These are phyloP conservation scores for Hyles vespertilio DNA, from an alignment of 1,140 invertebrate genomes.

Conservation along the genomic window DNA sequence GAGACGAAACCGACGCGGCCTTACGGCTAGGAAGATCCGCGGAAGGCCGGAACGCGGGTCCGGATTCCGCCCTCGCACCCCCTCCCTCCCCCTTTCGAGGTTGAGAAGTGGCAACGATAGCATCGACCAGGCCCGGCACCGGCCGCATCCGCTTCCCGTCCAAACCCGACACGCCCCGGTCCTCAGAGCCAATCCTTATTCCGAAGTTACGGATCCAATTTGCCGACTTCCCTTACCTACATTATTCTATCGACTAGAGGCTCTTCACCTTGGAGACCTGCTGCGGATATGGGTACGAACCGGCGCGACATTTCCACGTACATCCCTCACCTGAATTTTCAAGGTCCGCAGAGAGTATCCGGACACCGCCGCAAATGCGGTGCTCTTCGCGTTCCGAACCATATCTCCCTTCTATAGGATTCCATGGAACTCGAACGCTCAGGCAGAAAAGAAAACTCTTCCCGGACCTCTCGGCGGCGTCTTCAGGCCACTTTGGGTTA, in stretches of 20 bases:
- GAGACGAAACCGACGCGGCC: constrained; percentile 81
- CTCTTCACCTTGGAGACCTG: constrained; percentile 93
- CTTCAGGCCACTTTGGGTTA: constrained; percentile 76
- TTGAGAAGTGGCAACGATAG: no score
- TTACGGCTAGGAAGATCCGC: constrained; percentile 46
- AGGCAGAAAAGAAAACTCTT: constrained; percentile 90
- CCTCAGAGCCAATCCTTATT: constrained; percentile 85
- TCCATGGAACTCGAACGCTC: constrained; percentile 84
- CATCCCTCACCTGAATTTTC: constrained; percentile 85
- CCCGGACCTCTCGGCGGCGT: constrained; percentile 83
- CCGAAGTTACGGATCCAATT: constrained; percentile 69
- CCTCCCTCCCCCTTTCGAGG: no score
- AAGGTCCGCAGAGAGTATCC: constrained; percentile 82
- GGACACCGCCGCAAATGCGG: constrained; percentile 83
- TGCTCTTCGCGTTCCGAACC: constrained; percentile 83
- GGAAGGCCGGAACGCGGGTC: constrained; percentile 18
- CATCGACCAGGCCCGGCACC: constrained; percentile 57
- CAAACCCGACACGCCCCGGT: constrained; percentile 72
- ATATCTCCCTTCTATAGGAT: constrained; percentile 83
- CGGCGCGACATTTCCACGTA: constrained; percentile 79
- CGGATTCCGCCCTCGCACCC: constrained; percentile 71
- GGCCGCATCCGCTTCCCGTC: constrained; percentile 57
- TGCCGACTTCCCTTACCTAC: constrained; percentile 90
- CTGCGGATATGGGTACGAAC: constrained; percentile 89
- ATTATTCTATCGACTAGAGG: constrained; percentile 93